These are phyloP conservation scores for Stegastes partitus DNA, from an alignment of 2,113 vertebrate species.

Conservation along the genomic window DNA sequence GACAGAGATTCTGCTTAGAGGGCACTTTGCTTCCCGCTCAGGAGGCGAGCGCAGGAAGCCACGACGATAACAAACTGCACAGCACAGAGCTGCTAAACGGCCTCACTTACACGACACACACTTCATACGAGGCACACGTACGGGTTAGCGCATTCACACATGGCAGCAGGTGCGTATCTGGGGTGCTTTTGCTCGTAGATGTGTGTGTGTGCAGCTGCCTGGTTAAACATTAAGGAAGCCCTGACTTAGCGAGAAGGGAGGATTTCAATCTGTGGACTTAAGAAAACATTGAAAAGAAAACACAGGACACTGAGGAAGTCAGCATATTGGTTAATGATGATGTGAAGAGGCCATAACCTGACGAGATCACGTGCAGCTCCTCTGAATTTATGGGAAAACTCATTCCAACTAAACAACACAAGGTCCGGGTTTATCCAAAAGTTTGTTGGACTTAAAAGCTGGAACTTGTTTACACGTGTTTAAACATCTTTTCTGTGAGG, in stretches of 20 bases:
- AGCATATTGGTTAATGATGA: conserved; percentile 51
- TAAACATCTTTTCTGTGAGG: conserved; percentile 1
- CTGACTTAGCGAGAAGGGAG: conserved; percentile 48
- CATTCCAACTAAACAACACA: conserved; percentile 7
- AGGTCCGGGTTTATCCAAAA: not conserved
- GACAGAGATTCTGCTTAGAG: conserved; percentile 78
- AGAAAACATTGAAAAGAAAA: conserved; percentile 57
- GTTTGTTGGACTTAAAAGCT: conserved; percentile 20
- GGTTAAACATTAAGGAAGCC: conserved; percentile 56
- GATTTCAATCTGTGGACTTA: conserved; percentile 34
- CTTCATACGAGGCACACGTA: not conserved
- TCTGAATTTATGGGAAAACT: conserved; percentile 14
- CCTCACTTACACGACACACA: not conserved
- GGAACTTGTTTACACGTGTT: conserved; percentile 44
- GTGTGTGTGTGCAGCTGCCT: not conserved
- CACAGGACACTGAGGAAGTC: conserved; percentile 34
- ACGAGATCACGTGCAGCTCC: conserved; percentile 10
- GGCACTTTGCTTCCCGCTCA: conserved; percentile 81
- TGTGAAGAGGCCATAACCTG: conserved; percentile 21
- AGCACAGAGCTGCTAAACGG: conserved; percentile 44
- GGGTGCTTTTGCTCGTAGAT: not conserved
- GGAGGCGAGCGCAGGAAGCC: conserved; percentile 74
- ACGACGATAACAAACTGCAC: conserved; percentile 74
- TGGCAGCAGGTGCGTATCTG: not conserved
- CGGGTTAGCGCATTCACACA: not conserved